phyloP scores from a whole-genome alignment of 1,140 invertebrate genomes.

The Charaxes varanes region DNA sequence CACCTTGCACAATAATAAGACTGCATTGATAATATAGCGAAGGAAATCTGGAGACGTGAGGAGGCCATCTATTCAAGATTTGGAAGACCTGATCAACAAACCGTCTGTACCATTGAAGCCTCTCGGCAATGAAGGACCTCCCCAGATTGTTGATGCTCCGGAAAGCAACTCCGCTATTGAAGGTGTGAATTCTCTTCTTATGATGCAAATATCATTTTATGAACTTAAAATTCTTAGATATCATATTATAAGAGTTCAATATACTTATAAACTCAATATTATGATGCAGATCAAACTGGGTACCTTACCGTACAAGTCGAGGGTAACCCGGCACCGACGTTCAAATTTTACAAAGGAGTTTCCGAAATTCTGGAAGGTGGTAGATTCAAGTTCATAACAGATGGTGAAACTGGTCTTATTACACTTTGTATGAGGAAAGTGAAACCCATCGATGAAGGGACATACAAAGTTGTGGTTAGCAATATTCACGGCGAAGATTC shows the following conservation, averaged over 20 bases:
- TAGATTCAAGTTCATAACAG: constrained; percentile 92
- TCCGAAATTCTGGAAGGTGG: constrained; percentile 94
- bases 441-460: constrained; percentile 97
- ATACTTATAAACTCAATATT: too few relatives aligned
- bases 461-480: constrained; percentile 94
- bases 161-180: constrained; percentile 94
- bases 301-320: constrained; percentile 92
- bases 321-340: constrained; percentile 94
- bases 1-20: constrained; percentile 16
- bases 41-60: constrained; percentile 90
- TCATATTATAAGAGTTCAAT: too few relatives aligned
- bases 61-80: constrained; percentile 89
- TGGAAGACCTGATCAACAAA: constrained; percentile 92
- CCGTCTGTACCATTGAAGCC: constrained; percentile 90
- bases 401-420: constrained; percentile 91
- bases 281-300: constrained; percentile 90
- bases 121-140: constrained; percentile 85
- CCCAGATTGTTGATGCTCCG: constrained; percentile 90
- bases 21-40: constrained; percentile 76
- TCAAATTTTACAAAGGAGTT: constrained; percentile 96
- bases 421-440: constrained; percentile 96
- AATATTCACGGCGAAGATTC: constrained; percentile 96
- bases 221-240: too few relatives aligned
- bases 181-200: constrained; percentile 75
- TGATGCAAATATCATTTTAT: constrained; percentile 1